phyloP scores from a whole-genome alignment of 1,140 invertebrate genomes.

The Apocrypta bakeri region DNA sequence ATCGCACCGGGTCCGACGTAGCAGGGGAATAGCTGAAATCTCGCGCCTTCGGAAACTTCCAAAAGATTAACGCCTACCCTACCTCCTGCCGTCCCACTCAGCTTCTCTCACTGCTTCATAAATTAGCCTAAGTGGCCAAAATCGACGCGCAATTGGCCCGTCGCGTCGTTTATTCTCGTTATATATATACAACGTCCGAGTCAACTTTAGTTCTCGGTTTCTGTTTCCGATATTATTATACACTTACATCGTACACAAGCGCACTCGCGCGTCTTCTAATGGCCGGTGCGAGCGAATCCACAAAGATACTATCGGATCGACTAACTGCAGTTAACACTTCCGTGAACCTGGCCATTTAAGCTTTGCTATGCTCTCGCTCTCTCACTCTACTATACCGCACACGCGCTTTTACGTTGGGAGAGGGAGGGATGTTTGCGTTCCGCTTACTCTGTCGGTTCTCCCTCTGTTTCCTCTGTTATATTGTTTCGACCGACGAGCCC shows the following conservation, averaged over 20 bases:
- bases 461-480: not conserved
- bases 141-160: constrained; percentile 9
- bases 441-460: not conserved
- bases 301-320: not conserved
- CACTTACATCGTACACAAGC: no score
- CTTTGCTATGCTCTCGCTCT: not conserved
- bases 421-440: not conserved
- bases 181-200: not conserved
- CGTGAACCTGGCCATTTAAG: not conserved
- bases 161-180: not conserved
- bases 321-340: constrained; percentile 12
- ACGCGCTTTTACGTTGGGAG: no score
- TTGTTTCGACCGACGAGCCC: not conserved
- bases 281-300: not conserved
- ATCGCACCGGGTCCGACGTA: not conserved
- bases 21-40: constrained; percentile 8
- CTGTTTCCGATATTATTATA: not conserved
- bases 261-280: no score
- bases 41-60: constrained; percentile 52
- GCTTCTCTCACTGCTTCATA: not conserved
- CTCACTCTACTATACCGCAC: no score
- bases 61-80: constrained; percentile 53
- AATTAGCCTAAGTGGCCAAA: constrained; percentile 10
- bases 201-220: not conserved
- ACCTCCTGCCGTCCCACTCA: not conserved